Percentiles rank a stretch among this genome's conserved stretches.
phyloP scores from a whole-genome alignment of 2,888 invertebrate species.

The Scotopteryx bipunctaria region DNA sequence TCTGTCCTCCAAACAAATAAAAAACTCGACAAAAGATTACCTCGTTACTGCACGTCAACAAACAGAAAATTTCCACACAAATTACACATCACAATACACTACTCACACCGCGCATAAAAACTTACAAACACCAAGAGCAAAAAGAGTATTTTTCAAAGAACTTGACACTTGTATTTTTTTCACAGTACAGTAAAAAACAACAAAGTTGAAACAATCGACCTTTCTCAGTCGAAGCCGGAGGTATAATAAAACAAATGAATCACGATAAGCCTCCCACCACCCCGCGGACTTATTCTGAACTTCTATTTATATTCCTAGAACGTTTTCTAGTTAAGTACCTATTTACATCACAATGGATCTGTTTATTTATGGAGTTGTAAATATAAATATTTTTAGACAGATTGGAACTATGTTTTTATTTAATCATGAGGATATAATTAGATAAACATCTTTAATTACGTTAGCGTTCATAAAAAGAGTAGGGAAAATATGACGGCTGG shows the following conservation, averaged over 20 bases:
- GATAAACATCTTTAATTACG: no score
- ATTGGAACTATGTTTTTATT: no score
- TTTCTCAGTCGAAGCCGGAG: constrained; percentile 20
- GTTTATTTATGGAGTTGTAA: constrained; percentile 4
- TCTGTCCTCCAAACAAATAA: neutral
- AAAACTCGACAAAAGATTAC: constrained; percentile 8
- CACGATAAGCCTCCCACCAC: constrained; percentile 25
- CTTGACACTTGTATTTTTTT: no score
- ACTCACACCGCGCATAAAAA: neutral
- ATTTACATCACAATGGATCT: constrained; percentile 13
- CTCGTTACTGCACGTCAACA: constrained; percentile 4
- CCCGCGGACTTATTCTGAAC: constrained; percentile 24
- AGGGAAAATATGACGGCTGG: no score
- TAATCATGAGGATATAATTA: no score
- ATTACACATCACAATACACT: constrained; percentile 11
- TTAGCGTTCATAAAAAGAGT: no score
- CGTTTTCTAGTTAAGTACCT: constrained; percentile 9
- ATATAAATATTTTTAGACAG: neutral
- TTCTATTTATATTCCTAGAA: constrained; percentile 12
- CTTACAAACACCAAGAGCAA: neutral
- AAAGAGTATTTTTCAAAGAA: no score
- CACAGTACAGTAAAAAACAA: constrained; percentile 4
- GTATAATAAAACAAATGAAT: constrained; percentile 30
- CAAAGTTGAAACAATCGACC: constrained; percentile 13
- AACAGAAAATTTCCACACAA: constrained; percentile 16